Conservation (phyloP, 2,888 invertebrate genomes). For the Dicycla oo region DNA sequence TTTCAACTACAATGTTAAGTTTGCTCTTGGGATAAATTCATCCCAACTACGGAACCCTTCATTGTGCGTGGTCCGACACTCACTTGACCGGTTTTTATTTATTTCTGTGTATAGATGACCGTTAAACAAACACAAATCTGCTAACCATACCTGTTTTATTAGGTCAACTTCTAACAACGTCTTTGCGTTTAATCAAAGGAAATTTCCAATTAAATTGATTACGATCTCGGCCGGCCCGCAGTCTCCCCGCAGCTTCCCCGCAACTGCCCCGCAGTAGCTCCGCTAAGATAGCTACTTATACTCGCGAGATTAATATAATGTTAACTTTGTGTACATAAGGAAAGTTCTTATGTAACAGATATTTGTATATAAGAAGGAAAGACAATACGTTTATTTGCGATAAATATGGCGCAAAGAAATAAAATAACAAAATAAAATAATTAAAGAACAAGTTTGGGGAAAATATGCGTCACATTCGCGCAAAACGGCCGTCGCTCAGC, state of each 20-base stretch:
- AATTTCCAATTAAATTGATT: slow-evolving; percentile 91
- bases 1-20: too few species aligned
- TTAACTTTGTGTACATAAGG: slow-evolving; percentile 35
- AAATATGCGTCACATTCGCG: too few species aligned
- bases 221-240: slow-evolving; percentile 79
- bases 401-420: too few species aligned
- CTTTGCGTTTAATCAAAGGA: slow-evolving; percentile 91
- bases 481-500: too few species aligned
- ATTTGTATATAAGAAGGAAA: too few species aligned
- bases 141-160: slow-evolving; percentile 85
- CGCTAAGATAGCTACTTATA: slow-evolving; percentile 56
- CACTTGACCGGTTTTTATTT: too few species aligned
- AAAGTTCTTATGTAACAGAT: slow-evolving; percentile 29
- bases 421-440: too few species aligned
- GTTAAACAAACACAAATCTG: slow-evolving; percentile 58
- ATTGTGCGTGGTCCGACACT: too few species aligned
- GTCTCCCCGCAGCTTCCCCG: slow-evolving; percentile 55
- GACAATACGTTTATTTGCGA: too few species aligned
- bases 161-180: slow-evolving; percentile 90
- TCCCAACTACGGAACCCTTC: too few species aligned
- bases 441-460: too few species aligned
- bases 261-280: slow-evolving; percentile 52
- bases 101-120: not conserved
- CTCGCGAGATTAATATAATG: slow-evolving; percentile 54
- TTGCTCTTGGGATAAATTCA: too few species aligned